Base-by-base conservation (phyloP, 2,888 invertebrate species). In the Cryptus armator region DNA sequence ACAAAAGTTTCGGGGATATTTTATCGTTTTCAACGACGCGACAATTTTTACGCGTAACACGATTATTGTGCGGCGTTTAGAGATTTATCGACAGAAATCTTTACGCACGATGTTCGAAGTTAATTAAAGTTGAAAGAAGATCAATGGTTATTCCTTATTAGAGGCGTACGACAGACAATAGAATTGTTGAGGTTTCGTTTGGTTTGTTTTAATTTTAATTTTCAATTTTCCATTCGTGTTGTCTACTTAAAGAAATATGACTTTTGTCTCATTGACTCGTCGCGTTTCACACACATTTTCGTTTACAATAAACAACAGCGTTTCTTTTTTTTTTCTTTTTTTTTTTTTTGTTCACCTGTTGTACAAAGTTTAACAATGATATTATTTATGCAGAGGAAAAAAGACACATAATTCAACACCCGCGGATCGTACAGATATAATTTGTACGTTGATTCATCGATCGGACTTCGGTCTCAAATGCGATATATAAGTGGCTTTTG, bases 371-470 rank as follows among this genome's bases (percentile, higher is more conserved):
- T 7, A 43, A 43, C 16, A 66, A 44, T 44, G 24, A 44, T 44
- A 66, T 66, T 19, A 44, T 66, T 66, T 43, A 43, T 43, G 43
- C 37, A 64, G 37, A 64, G n/a, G 16, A 66, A 16, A 43, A 66
- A 43, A 66, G 66, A 66, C 16, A 37, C 66, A 43, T 10, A 16
- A 3, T 66, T 16, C 7, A 43, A 37, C n/a, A n/a, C 3, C 14
- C 24, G 64, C 14, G 19, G 24, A 24, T 59, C 59, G 29, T 12
- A 24, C 59, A 10, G 19, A 37, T 37, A 43, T 64, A 64, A 37
- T 37, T 19, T 16, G 16, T 66, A 37, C 37, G 37, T 37, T 7
- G 37, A 37, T 9, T 37, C 19, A 66, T 4, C 19, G 16, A 66
- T 66, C 19, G 43, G 4, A 19, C 16, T 43, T 16, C 43, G 9